A percentile compares a stretch with the other conserved stretches of the same genome.
Evolutionary conservation across 2,797 vertebrate species (phyloP).

Genomic region (Ctenopoma kingsleyae): DNA sequence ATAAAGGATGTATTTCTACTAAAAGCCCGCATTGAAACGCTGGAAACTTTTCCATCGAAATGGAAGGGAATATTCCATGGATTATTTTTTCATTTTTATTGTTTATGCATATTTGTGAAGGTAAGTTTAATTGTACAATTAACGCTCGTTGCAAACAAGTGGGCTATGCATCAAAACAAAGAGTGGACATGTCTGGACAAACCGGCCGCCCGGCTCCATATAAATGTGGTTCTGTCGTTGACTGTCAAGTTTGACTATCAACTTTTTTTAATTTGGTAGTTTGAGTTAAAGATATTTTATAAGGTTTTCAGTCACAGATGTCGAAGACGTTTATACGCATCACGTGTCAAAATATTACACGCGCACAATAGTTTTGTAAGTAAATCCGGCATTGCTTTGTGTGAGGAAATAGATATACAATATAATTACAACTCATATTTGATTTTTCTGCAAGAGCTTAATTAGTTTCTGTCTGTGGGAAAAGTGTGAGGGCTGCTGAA

Average conservation of each 20-base stretch:
- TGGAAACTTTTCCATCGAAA: constrained; percentile 85
- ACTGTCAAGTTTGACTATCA: background rate
- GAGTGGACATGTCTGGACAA: constrained; percentile 53
- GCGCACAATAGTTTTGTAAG: background rate
- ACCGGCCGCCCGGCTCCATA: constrained; percentile 1
- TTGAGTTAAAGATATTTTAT: background rate
- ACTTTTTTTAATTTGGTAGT: background rate
- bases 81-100: constrained; percentile 84
- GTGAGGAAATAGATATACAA: background rate
- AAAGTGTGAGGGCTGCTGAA: background rate
- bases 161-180: background rate
- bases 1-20: constrained; percentile 88
- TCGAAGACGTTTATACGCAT: background rate
- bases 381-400: background rate
- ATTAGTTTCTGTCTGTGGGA: constrained; percentile 13
- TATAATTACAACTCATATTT: background rate
- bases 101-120: constrained; percentile 77
- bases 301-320: background rate
- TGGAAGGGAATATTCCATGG: constrained; percentile 89
- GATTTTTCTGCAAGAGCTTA: background rate
- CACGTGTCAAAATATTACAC: constrained; percentile 19
- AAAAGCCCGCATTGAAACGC: constrained; percentile 75
- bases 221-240: background rate
- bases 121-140: constrained; percentile 60
- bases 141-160: background rate